Conservation (phyloP, 2,113 vertebrate species). For the Pyxicephalus adspersus region DNA sequence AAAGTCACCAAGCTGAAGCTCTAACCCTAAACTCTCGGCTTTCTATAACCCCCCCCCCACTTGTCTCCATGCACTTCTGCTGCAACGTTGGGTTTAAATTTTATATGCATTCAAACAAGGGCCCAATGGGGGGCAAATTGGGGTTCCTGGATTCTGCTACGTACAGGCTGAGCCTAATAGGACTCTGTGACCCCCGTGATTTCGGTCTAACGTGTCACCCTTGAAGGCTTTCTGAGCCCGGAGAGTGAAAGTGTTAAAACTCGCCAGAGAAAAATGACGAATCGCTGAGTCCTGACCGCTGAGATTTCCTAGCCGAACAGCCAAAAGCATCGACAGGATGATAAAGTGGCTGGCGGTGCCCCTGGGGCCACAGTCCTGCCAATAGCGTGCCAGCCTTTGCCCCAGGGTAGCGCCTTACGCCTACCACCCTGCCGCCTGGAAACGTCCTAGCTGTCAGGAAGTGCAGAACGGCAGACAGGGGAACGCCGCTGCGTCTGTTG, state of each 20-base stretch:
- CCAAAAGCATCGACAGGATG: conserved; percentile 17
- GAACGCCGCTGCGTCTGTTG: background rate
- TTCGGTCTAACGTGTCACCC: background rate
- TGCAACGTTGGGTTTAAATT: too few species aligned
- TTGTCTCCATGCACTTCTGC: too few species aligned
- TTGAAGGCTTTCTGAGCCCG: background rate
- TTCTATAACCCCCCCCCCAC: too few species aligned
- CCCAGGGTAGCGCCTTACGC: background rate
- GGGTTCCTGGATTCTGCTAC: too few species aligned
- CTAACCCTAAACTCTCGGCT: too few species aligned
- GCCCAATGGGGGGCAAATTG: too few species aligned
- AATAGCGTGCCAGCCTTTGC: background rate
- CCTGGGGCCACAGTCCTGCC: conserved; percentile 12
- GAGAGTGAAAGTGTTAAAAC: conserved; percentile 5
- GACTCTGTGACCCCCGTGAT: background rate
- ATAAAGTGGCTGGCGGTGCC: background rate
- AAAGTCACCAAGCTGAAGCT: too few species aligned
- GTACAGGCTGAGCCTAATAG: too few species aligned
- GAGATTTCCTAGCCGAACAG: conserved; percentile 13
- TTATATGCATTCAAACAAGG: too few species aligned
- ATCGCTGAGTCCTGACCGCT: conserved; percentile 17
- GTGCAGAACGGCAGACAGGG: background rate
- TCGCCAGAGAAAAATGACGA: conserved; percentile 22
- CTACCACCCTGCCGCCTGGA: background rate
- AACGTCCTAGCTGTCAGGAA: background rate